These are phyloP conservation scores for Ametastegia equiseti DNA, from an alignment of 2,888 invertebrate species.

Conservation along the genomic window DNA sequence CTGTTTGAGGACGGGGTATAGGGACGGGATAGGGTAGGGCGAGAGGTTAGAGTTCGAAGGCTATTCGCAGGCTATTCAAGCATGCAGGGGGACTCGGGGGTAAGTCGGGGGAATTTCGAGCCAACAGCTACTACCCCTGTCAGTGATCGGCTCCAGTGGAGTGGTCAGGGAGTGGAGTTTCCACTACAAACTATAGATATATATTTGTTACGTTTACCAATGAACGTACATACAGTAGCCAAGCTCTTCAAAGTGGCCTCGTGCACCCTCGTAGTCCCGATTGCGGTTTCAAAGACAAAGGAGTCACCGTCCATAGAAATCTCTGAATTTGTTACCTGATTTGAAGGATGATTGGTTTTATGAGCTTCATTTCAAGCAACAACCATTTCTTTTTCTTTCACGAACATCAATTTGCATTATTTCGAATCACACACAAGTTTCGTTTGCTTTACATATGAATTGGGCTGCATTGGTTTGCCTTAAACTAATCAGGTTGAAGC, in stretches of 20 bases:
- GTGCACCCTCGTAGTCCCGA: neutral
- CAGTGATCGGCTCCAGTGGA: conserved; percentile 30
- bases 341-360: neutral
- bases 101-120: conserved; percentile 42
- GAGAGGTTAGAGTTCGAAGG: conserved; percentile 72
- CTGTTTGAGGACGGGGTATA: conserved; percentile 29
- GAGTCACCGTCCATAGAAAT: neutral
- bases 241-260: conserved; percentile 5
- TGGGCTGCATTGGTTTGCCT: too few species aligned
- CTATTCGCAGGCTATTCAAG: conserved; percentile 63
- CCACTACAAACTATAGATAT: conserved; percentile 6
- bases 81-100: conserved; percentile 29
- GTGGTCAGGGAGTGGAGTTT: conserved; percentile 43
- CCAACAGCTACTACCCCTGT: conserved; percentile 30
- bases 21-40: conserved; percentile 62
- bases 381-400: neutral
- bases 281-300: conserved; percentile 11
- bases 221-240: neutral
- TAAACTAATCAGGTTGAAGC: too few species aligned
- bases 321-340: neutral
- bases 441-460: too few species aligned
- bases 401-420: too few species aligned
- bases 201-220: neutral
- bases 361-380: neutral
- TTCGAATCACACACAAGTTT: too few species aligned